phyloP scores from a whole-genome alignment of 2,888 invertebrate species.

The Calliopum simillimum region DNA sequence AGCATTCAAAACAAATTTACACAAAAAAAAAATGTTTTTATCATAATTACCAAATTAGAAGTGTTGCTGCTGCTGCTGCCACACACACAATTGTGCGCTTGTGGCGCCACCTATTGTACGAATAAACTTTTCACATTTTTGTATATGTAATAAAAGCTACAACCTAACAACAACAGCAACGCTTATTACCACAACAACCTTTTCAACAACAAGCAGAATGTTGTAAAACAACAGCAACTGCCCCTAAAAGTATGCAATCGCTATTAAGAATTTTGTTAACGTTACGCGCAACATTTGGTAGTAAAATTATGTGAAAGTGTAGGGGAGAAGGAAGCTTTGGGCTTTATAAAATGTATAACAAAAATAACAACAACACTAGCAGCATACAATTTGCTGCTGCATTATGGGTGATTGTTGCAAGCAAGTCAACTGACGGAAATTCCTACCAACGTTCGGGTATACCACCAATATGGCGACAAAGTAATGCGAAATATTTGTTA shows the following conservation, averaged over 20 bases:
- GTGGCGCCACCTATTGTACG: background rate
- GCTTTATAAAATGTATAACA: background rate
- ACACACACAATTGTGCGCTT: background rate
- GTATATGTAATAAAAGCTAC: background rate
- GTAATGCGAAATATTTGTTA: background rate
- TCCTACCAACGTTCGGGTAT: no score
- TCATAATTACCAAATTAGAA: constrained; percentile 6
- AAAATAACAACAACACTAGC: background rate
- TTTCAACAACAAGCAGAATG: background rate
- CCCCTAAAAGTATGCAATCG: constrained; percentile 4
- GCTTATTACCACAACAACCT: background rate
- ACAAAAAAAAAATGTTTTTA: background rate
- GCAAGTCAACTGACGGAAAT: background rate
- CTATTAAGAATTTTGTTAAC: no score
- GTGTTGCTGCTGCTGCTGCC: background rate
- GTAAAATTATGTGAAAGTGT: no score
- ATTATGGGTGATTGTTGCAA: constrained; percentile 12
- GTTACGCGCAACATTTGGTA: no score
- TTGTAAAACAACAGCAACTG: background rate
- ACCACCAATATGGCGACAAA: constrained; percentile 8
- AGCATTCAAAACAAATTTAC: background rate
- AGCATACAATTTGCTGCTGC: background rate
- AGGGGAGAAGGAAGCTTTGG: background rate
- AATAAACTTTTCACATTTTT: constrained; percentile 7
- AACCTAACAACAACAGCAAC: background rate